Base-by-base conservation (phyloP, 2,888 invertebrate genomes). In the Coleophora deauratella region DNA sequence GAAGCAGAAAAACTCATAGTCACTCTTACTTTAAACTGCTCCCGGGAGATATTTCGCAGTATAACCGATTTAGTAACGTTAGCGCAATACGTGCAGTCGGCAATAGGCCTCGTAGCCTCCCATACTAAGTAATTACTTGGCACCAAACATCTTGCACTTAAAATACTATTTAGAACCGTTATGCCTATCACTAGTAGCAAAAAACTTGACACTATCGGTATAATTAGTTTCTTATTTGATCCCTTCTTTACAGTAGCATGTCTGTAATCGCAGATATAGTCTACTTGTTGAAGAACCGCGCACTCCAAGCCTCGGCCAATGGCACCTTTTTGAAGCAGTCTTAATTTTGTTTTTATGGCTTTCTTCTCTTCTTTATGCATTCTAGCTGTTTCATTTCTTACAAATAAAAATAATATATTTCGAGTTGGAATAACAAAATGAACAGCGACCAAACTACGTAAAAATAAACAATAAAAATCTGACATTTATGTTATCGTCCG, bases 51-150 rank as follows among this genome's bases (percentile, higher is more conserved):
- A 75, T 94, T 94, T 51, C 78, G 69, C 47, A 95, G 71, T 54
- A 93, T 85, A 50, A 92, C 75, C 34, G 94, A 92, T 52, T 87
- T 86, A 40, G 88, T 86, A 45, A 94, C 81, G 54, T 90, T 90
- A 54, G 80, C 75, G 77, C 96, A 96, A 74, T 93, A 93, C 57
- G 87, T 82, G 66, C 96, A 96, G 75, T 94, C 89, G 14, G 94
- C 91, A 40, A 94, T 85, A 21, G 96, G 96, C 52, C 96, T 86
- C 14, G 94, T 92, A 40, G 93, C 93, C 80, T 96, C 96, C 94
- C 94, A 94, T 51, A 95, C 81, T 45, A 96, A 85, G 70, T 93
- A 94, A 84, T 95, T 95, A 72, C 93, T 94, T 50, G 93, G 91
- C 63, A 96, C 65, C 50, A 95, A 76, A 76, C 96, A 96, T 62